phyloP scores from a whole-genome alignment of 2,797 vertebrate species.

The Morelia viridis region DNA sequence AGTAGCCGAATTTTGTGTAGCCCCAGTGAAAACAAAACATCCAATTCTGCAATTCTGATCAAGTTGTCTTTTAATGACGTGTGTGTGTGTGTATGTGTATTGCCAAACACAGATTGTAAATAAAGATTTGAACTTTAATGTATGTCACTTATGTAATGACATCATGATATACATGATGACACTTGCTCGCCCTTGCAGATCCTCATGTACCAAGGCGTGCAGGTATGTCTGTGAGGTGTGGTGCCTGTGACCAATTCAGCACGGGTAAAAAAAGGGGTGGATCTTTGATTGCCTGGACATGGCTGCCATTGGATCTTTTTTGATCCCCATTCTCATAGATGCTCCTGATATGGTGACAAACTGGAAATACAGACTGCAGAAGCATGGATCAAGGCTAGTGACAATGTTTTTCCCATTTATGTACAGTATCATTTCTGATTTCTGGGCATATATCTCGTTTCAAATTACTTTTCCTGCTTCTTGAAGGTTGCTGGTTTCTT shows the following conservation, averaged over 20 bases:
- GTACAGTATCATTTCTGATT: background rate
- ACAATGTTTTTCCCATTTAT: background rate
- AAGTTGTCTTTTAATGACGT: too few species aligned
- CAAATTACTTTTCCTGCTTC: background rate
- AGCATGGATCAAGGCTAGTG: background rate
- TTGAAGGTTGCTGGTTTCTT: conserved; percentile 11
- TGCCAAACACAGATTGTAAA: background rate
- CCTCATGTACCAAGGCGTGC: background rate
- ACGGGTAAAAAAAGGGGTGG: background rate
- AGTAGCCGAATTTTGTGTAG: too few species aligned
- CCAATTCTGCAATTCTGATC: too few species aligned
- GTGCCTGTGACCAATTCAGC: background rate
- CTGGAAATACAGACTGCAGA: background rate
- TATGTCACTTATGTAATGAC: background rate
- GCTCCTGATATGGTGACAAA: background rate
- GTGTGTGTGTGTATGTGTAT: too few species aligned
- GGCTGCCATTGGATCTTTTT: background rate
- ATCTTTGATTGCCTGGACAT: background rate
- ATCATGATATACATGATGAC: background rate
- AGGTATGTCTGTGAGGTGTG: background rate
- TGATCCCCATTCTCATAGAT: background rate
- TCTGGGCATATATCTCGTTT: background rate
- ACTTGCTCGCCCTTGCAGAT: background rate
- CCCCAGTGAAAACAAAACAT: too few species aligned
- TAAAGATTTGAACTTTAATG: background rate